Base-by-base conservation (phyloP, 2,888 invertebrate species). In the Ornithoptera priamus region DNA sequence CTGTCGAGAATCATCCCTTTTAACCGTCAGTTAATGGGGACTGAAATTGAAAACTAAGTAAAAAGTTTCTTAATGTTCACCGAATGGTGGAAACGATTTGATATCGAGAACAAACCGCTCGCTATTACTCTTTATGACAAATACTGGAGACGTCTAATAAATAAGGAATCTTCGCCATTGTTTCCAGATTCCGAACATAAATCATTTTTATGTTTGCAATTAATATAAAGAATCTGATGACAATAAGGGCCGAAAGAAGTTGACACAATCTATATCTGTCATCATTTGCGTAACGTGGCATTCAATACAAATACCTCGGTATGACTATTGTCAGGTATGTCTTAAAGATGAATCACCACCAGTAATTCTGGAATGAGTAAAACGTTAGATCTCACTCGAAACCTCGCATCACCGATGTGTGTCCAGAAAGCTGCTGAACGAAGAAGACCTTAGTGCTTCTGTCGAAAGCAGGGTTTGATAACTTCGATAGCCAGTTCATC, bases 141-240 rank as follows among this genome's bases (percentile, higher is more conserved):
- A 91, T 89, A 86, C 79, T 76, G 77, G 80, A 81, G 80, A 78
- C 81, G 82, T 82, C 86, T 88, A 88, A 91, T 90, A 90, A 90
- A 90, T 89, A 86, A 83, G 81, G 81, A 80, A 82, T 84, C 81
- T 84, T 78, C 77, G 80, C 84, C 86, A 88, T 90, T 90, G 90
- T 91, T 88, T 88, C 86, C 85, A 85, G 86, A 90, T 88, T 85
- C 82, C 77, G 74, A 75, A 80, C 88, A 88, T 91, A 89, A 88
- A 90, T 92, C 90, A 91, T 88, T 90, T 91, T 91, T 91, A 92
- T 90, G 85, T 84, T 83, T 78, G 88, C 88, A 90, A 92, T 91
- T 92, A 92, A 91, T 92, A 91, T 86, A 86, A 87, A 86, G 88
- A 88, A 85, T 84, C 83, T 81, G 80, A 82, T 82, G 85, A 87